Base-by-base conservation (phyloP, 35 echinoderm and acorn worm species). In the Amphiura filiformis region DNA sequence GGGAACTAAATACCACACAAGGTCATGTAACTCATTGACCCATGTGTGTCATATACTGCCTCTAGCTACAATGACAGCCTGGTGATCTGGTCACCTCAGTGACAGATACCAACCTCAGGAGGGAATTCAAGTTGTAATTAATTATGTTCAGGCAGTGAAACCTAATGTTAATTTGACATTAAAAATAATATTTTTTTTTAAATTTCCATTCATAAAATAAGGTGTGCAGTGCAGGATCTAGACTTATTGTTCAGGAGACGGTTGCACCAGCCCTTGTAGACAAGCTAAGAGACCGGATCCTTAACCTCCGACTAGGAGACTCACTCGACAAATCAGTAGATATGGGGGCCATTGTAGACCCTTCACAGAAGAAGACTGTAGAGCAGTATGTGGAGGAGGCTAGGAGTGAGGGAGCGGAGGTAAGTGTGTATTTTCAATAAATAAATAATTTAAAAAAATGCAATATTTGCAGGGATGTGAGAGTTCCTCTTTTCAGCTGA, bases 281-380 rank as follows among this genome's bases (percentile, higher is more conserved):
- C 0, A 99, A 99, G 78, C 80, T 99, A 26, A 85, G 93, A 37
- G 96, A 94, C 75, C 76, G 96, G 34, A 94, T 99, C 42, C 81
- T 89, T 76, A 87, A 94, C 75, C 85, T 99, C 0, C 78, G 96
- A 18, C 87, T 99, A 20, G 96, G 96, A 23, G 86, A 99, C 80
- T 99, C 96, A 20, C 61, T 99, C 87, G 96, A 99, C 40, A 99
- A 99, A 77, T 94, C 96, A 13, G 84, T 99, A 15, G 96, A 99
- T 85, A 94, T 99, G 81, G 96, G 96, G 11, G 93, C 96, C 22
- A 86, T 99, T 18, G 96, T 99, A 0, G 96, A 99, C 47, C 92
- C 92, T 20, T 94, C 96, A 0, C 96, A 99, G 83, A 80, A 80
- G 17, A 94, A 94, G 31, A 87, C 96, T 0, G 90, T 99, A 49